Evolutionary conservation across 2,888 invertebrate genomes (phyloP).

Genomic region (Catocala sponsa): DNA sequence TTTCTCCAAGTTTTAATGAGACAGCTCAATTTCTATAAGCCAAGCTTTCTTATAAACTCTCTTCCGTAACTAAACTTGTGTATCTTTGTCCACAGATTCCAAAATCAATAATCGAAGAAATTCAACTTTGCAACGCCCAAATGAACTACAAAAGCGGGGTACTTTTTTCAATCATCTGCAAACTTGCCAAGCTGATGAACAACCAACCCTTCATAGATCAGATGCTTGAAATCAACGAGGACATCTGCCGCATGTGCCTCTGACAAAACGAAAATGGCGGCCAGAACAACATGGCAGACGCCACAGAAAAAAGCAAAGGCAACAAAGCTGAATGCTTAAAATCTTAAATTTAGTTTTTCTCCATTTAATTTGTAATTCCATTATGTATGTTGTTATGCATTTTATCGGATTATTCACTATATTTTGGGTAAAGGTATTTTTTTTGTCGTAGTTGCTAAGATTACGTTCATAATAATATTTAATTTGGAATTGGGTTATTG

Average conservation of each 20-base stretch:
- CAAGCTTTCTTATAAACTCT: too few species aligned
- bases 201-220: constrained; percentile 93
- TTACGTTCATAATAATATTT: constrained; percentile 32
- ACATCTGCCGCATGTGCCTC: constrained; percentile 93
- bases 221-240: constrained; percentile 93
- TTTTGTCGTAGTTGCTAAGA: constrained; percentile 47
- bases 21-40: too few species aligned
- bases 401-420: constrained; percentile 43
- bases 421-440: constrained; percentile 36
- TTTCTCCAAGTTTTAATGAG: too few species aligned
- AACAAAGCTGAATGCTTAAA: constrained; percentile 28
- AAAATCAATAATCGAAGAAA: constrained; percentile 88
- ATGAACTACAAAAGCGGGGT: constrained; percentile 91
- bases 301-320: constrained; percentile 27
- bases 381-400: constrained; percentile 34
- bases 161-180: constrained; percentile 89
- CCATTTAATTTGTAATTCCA: constrained; percentile 51
- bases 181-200: constrained; percentile 90
- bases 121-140: constrained; percentile 91
- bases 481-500: constrained; percentile 44
- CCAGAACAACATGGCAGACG: constrained; percentile 61
- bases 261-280: constrained; percentile 67
- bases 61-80: neutral
- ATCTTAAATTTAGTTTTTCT: constrained; percentile 40
- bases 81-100: constrained; percentile 82